Base-by-base conservation (phyloP, 2,797 vertebrate species). In the Phoeniculus purpureus region DNA sequence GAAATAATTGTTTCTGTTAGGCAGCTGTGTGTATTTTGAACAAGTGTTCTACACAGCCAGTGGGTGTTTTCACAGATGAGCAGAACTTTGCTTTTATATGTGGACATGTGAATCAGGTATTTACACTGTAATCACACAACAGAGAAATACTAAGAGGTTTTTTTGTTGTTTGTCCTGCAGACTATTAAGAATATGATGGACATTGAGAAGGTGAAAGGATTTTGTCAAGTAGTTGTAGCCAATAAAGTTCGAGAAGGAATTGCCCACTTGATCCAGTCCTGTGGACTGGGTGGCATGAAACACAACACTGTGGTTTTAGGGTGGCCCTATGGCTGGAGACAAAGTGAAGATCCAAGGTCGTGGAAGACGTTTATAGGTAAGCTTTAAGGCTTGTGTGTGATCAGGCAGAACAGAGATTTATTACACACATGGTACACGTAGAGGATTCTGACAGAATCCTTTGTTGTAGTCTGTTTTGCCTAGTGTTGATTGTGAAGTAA, bases 351-450 rank as follows among this genome's bases (percentile, higher is more conserved):
- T 92, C 99, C 99, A 47, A 98, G 98, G 32, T 98, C 99, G 52
- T 99, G 99, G 99, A 99, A 99, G 97, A 99, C 99, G 3, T 99
- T 99, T 84, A 99, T 99, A 92, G 99, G 99, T 99, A 96, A 98
- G 98, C 79, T 68, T 84, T 54, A 27, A 72, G 64, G 32, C 15
- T 61, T 74, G 4, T 14, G 12, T 40, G 40, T 73, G 64, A 52
- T 71, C 52, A 81, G 5, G 29, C 6, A 1, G 45, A 77, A 59
- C 29, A 73, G 64, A 47, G 45, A 15, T 58, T 83, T 64, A 23
- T 65, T 76, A 10, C 15, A 17, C 8, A 6, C 10, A 2, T 7
- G 21, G 12, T 77, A 34, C 7, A 12, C 21, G 16, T 2, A 14
- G 9, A 10, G 6, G 17, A 14, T 81, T 72, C 82, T 56, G 85